Evolutionary conservation across 2,888 invertebrate genomes (phyloP).

Genomic region (Harpagoxenus sublaevis): DNA sequence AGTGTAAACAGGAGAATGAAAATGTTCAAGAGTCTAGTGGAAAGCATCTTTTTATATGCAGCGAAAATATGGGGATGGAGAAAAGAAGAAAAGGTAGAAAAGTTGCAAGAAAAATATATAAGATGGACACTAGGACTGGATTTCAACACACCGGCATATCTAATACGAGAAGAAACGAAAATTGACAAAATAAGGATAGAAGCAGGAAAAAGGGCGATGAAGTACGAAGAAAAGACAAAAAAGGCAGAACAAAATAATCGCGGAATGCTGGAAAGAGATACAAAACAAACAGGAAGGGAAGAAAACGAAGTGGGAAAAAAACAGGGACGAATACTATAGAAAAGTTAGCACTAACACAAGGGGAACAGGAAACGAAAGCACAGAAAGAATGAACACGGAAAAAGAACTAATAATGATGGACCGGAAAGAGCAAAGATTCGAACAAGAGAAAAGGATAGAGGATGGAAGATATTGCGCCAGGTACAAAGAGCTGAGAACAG

Average conservation of each 20-base stretch:
- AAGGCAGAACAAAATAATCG: not conserved
- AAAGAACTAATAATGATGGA: too few species aligned
- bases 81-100: too few species aligned
- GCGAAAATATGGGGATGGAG: not conserved
- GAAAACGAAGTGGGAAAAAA: not conserved
- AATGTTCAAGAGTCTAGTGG: not conserved
- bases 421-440: too few species aligned
- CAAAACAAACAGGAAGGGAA: not conserved
- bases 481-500: too few species aligned
- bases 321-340: not conserved
- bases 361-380: too few species aligned
- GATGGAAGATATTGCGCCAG: too few species aligned
- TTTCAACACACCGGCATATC: not conserved
- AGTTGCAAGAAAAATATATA: not conserved
- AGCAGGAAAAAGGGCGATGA: not conserved
- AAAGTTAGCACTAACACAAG: too few species aligned
- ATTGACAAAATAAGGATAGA: not conserved
- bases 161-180: not conserved
- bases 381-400: too few species aligned
- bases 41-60: not conserved
- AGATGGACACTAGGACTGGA: not conserved
- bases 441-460: too few species aligned
- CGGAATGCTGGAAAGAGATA: not conserved
- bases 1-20: not conserved
- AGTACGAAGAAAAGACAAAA: not conserved